A percentile compares a stretch with the other conserved stretches of the same genome.
phyloP scores from a whole-genome alignment of 2,113 vertebrate species.

The Columbina picui region DNA sequence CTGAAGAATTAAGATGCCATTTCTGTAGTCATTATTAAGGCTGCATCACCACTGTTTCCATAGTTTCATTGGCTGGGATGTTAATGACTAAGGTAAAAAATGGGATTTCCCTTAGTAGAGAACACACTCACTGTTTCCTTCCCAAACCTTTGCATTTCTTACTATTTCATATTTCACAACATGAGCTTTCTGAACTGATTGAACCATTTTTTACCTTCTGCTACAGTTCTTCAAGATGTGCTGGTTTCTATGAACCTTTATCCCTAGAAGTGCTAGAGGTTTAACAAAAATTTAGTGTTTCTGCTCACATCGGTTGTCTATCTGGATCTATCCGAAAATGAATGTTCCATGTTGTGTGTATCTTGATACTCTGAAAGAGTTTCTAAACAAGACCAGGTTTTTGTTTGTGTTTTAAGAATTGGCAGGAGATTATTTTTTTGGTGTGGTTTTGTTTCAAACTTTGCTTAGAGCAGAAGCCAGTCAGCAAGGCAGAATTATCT shows the following conservation, averaged over 20 bases:
- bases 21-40: not conserved
- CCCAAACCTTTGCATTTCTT: not conserved
- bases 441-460: not conserved
- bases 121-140: not conserved
- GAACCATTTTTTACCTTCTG: not conserved
- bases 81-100: not conserved
- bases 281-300: not conserved
- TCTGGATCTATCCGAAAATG: not conserved
- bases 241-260: not conserved
- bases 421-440: not conserved
- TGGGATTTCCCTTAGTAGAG: not conserved
- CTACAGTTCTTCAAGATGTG: not conserved
- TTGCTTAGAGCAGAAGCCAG: not conserved
- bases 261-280: not conserved
- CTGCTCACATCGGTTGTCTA: not conserved
- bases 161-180: conserved; percentile 18
- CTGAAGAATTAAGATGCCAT: not conserved
- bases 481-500: not conserved
- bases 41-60: not conserved
- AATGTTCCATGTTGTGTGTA: not conserved
- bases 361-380: not conserved
- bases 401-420: conserved; percentile 7
- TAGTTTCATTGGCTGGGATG: not conserved
- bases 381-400: not conserved
- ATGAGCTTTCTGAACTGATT: not conserved